Percentiles rank a stretch among this genome's conserved stretches.
Evolutionary conservation across 2,888 invertebrate species (phyloP).

Genomic region (Petrolisthes cinctipes): DNA sequence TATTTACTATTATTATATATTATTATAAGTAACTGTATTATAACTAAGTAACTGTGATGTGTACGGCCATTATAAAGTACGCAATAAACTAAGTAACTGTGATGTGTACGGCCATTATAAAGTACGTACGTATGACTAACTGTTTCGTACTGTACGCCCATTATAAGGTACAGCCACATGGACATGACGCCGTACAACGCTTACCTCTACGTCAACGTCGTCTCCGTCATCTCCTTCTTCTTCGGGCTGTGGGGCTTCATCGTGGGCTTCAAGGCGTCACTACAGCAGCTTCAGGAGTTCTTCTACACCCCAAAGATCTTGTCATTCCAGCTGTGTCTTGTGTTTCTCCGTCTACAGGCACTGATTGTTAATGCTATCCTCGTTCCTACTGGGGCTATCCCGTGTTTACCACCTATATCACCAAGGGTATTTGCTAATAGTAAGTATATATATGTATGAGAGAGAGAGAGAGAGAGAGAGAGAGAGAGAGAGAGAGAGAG

Average conservation of each 20-base stretch:
- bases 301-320: conserved; percentile 60
- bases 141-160: too few relatives aligned
- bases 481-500: too few relatives aligned
- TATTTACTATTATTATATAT: conserved; percentile 10
- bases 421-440: conserved; percentile 62
- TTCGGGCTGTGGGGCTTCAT: conserved; percentile 64
- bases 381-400: conserved; percentile 57
- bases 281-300: conserved; percentile 51
- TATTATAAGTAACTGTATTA: neutral
- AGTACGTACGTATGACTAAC: too few relatives aligned
- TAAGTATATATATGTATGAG: conserved; percentile 18
- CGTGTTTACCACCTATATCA: conserved; percentile 61
- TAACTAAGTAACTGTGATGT: too few relatives aligned
- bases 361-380: conserved; percentile 59
- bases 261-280: conserved; percentile 60
- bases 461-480: too few relatives aligned
- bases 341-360: conserved; percentile 59
- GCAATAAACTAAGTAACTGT: too few relatives aligned
- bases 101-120: too few relatives aligned
- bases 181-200: conserved; percentile 39
- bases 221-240: conserved; percentile 49
- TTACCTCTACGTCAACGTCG: conserved; percentile 51
- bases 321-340: conserved; percentile 59
- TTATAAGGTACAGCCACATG: conserved; percentile 45
- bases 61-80: too few relatives aligned